Conservation (phyloP, 2,113 vertebrate species). For the Geococcyx californianus region DNA sequence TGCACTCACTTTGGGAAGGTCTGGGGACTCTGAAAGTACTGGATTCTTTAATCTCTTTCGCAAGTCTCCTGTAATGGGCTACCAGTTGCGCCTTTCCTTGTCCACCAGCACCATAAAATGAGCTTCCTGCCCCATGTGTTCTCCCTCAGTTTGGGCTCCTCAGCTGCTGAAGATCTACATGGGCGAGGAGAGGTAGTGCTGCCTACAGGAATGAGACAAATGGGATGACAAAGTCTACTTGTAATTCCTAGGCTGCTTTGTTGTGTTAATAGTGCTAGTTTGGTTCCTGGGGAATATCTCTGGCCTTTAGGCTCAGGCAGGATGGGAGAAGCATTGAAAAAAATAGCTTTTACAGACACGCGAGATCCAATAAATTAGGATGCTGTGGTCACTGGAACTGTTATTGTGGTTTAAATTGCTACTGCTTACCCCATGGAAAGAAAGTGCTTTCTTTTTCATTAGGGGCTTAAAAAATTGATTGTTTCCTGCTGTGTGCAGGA, state of each 20-base stretch:
- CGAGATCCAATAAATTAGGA: constrained; percentile 1
- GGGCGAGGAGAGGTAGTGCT: background rate
- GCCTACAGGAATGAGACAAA: background rate
- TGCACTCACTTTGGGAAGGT: background rate
- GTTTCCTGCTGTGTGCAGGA: background rate
- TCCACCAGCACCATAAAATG: background rate
- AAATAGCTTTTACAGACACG: background rate
- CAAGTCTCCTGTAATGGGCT: background rate
- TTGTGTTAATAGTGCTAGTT: background rate
- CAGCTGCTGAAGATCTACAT: background rate
- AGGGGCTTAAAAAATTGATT: constrained; percentile 29
- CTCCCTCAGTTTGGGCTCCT: background rate
- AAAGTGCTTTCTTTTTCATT: constrained; percentile 18
- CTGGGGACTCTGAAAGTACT: background rate
- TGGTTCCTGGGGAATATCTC: background rate
- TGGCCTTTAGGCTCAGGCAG: background rate
- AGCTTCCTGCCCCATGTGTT: background rate
- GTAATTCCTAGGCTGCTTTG: background rate
- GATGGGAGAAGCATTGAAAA: background rate
- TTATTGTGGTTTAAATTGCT: constrained; percentile 50
- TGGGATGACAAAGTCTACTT: background rate
- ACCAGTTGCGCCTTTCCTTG: background rate
- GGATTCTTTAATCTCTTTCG: background rate
- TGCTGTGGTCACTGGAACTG: constrained; percentile 45
- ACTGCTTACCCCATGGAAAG: constrained; percentile 53